These are phyloP conservation scores for Stichopus horrens DNA, from an alignment of 53 echinoderm and acorn worm species.

Conservation along the genomic window DNA sequence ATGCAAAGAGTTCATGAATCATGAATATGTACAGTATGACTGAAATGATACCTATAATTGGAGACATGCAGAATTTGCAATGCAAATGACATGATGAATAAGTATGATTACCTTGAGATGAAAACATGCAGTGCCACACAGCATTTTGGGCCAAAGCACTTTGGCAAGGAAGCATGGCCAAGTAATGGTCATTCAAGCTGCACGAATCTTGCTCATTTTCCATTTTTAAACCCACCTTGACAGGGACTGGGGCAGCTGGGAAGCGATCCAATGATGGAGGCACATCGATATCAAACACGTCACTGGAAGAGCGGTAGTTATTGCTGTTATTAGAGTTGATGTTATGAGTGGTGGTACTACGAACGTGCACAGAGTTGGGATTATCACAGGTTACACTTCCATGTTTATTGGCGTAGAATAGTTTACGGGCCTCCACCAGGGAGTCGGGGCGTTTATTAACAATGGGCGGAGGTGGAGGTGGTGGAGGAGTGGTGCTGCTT, in stretches of 20 bases:
- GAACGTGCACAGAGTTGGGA: slow-evolving; percentile 36
- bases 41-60: slow-evolving; percentile 17
- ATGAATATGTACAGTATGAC: background rate
- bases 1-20: background rate
- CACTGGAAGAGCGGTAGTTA: slow-evolving; percentile 73
- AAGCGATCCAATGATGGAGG: slow-evolving; percentile 46
- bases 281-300: slow-evolving; percentile 51
- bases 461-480: slow-evolving; percentile 29
- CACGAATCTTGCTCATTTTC: slow-evolving; percentile 41
- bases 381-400: slow-evolving; percentile 57
- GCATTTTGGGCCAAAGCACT: slow-evolving; percentile 47
- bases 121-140: slow-evolving; percentile 50
- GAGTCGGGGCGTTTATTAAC: slow-evolving; percentile 64
- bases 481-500: slow-evolving; percentile 41
- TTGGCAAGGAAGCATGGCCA: slow-evolving; percentile 41
- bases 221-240: slow-evolving; percentile 47
- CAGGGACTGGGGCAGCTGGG: slow-evolving; percentile 56
- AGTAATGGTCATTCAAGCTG: slow-evolving; percentile 32
- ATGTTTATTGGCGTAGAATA: slow-evolving; percentile 94
- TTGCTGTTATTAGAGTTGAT: slow-evolving; percentile 84
- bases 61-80: slow-evolving; percentile 6
- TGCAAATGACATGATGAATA: slow-evolving; percentile 34
- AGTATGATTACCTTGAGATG: slow-evolving; percentile 23
- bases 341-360: slow-evolving; percentile 71
- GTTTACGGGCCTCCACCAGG: slow-evolving; percentile 95